Base-by-base conservation (phyloP, 2,888 invertebrate species). In the Bombyx huttoni region DNA sequence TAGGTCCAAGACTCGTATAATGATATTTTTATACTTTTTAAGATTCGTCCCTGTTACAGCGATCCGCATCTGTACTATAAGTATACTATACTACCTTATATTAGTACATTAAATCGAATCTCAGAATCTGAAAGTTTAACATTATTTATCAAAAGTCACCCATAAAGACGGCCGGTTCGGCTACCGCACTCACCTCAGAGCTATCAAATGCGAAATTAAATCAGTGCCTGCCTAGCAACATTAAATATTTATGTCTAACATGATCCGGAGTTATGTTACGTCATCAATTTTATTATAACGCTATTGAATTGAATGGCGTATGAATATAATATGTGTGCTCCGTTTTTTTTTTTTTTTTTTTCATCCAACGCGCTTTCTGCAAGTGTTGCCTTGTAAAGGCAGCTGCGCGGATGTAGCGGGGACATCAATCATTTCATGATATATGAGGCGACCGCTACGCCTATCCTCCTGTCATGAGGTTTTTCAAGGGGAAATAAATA, bases 291-390 rank as follows among this genome's bases (percentile, higher is more conserved):
- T 78, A 78, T 75, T 77, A 71, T 77, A 71, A 70, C 68, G 52
- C 71, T 65, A 80, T 83, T 83, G 81, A 79, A 76, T 83, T 83
- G 75, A 83, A 82, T 81, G 76, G 81, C 63, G 65, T 66, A 68
- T 62, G 73, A 69, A 1, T 40, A 40, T 24, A 24, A 24, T 24
- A 24, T 3, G 24, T 24, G 2, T 24, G 24, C 24, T 24, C 24
- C 24, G 24, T 2, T 24, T 24, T 40, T 40, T 40, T 40, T 7
- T 40, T 40, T 9, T 8, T 35, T 7, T 9, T 8, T 35, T 35
- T 35, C 35, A 35, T 35, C 3, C 2, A 40, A 40, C 40, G 12
- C 40, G 12, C 40, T 2, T 40, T 40, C 61, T 59, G 53, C 50
- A 50, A 64, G 65, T 65, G 68, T 70, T 67, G 67, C 67, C 63